Base-by-base conservation (phyloP, 92 coral and sea anemone genomes). In the Porites divaricata region DNA sequence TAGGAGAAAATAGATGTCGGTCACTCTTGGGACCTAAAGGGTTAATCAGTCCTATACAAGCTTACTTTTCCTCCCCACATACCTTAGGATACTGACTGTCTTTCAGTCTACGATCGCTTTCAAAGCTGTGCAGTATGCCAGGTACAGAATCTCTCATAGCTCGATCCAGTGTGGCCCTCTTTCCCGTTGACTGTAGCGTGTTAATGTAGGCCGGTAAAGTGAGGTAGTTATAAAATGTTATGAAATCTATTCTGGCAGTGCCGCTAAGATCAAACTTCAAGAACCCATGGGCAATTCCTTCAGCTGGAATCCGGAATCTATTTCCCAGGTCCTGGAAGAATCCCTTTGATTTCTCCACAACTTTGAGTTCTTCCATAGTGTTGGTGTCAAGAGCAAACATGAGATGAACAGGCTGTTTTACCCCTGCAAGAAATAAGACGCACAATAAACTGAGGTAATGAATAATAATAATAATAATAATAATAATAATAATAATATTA, bases 321-420 rank as follows among this genome's bases (percentile, higher is more conserved):
- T 93, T 96, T 1, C 96, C 88, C 63, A 96, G 82, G 78, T 91
- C 85, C 71, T 77, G 93, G 73, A 92, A 90, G 88, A 96, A 96
- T 23, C 89, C 77, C 83, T 92, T 85, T 24, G 92, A 84, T 85
- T 89, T 81, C 63, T 76, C 75, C 10, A 95, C 76, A 49, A 89
- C 87, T 23, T 68, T 63, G 28, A 85, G 74, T 22, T 91, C 87
- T 20, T 90, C 87, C 63, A 61, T 74, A n/a, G 95, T 98, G 0
- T 91, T 77, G 82, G 93, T 88, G 63, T 96, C 99, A 6, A 92
- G 67, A 7, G 93, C 95, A 89, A 91, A 93, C 87, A 93, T 79
- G 4, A 96, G 87, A 70, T 96, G 97, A 20, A 95, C 94, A 4
- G 99, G 92, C 15, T 88, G 96, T 54, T 88, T 90, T 24, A 90